These are phyloP conservation scores for Hofmannophila pseudospretella DNA, from an alignment of 2,888 invertebrate species.

Conservation along the genomic window DNA sequence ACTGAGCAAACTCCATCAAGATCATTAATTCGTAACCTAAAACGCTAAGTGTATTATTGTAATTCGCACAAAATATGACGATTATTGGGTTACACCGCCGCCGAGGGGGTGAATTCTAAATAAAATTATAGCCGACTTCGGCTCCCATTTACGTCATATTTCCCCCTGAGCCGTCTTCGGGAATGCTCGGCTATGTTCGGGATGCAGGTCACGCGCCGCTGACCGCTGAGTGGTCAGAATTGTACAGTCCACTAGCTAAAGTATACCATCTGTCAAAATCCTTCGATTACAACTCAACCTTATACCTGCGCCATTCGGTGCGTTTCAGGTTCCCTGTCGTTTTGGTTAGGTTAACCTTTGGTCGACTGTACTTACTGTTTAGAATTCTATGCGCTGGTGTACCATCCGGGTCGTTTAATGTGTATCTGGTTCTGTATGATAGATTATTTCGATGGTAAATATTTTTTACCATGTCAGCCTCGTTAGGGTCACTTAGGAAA, in stretches of 20 bases:
- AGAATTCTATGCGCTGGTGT: conserved; percentile 29
- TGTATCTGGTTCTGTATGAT: conserved; percentile 13
- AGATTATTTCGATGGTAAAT: neutral
- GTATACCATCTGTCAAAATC: too few species aligned
- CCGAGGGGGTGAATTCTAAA: conserved; percentile 37
- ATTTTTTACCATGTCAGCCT: too few species aligned
- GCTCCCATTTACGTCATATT: conserved; percentile 50
- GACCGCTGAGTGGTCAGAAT: conserved; percentile 39
- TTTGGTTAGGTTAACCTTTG: too few species aligned
- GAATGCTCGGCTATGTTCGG: neutral
- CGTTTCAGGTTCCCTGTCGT: too few species aligned
- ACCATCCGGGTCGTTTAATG: conserved; percentile 18
- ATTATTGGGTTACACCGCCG: conserved; percentile 50
- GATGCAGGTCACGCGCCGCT: conserved; percentile 43
- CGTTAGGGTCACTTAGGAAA: too few species aligned
- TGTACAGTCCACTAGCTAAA: too few species aligned
- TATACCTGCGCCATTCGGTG: too few species aligned
- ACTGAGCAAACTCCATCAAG: too few species aligned
- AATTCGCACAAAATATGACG: conserved; percentile 47
- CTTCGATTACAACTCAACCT: too few species aligned
- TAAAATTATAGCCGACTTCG: conserved; percentile 48
- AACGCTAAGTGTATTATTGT: conserved; percentile 15
- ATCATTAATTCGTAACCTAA: conserved; percentile 22
- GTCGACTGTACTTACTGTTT: too few species aligned
- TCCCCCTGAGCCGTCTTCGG: conserved; percentile 19